These are phyloP conservation scores for Anthonomus grandis DNA, from an alignment of 1,140 invertebrate species.

Conservation along the genomic window DNA sequence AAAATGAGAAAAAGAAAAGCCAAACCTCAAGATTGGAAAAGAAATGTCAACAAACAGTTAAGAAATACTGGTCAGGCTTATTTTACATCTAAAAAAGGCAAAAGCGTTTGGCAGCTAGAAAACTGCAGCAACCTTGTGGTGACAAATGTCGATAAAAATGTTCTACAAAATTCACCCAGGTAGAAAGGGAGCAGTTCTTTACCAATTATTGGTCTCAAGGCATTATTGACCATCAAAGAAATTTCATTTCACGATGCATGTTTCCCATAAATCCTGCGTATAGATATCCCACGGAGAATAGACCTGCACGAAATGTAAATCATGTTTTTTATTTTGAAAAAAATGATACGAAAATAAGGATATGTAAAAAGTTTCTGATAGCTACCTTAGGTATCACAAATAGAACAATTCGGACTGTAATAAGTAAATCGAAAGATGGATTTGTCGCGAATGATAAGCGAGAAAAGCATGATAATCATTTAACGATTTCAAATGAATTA, in stretches of 20 bases:
- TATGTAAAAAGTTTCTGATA: neutral
- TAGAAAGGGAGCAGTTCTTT: neutral
- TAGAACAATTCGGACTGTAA: constrained; percentile 7
- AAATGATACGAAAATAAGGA: neutral
- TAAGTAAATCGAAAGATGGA: neutral
- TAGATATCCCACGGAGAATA: neutral
- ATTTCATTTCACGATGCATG: neutral
- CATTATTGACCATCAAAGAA: no score
- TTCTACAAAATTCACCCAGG: neutral
- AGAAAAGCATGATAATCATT: constrained; percentile 2
- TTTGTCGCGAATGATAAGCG: neutral
- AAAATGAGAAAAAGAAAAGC: neutral
- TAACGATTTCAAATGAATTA: neutral
- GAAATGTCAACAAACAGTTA: neutral
- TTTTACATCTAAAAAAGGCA: neutral
- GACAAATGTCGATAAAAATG: neutral
- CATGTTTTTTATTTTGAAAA: no score
- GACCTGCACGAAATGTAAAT: neutral
- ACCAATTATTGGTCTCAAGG: neutral
- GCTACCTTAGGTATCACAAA: neutral
- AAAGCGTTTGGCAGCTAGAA: neutral
- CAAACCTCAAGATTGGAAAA: no score
- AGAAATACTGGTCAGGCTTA: constrained; percentile 3
- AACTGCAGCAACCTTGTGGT: neutral
- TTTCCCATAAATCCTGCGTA: neutral